Base-by-base conservation (phyloP, 2,797 vertebrate species). In the Ptychadena robeensis region DNA sequence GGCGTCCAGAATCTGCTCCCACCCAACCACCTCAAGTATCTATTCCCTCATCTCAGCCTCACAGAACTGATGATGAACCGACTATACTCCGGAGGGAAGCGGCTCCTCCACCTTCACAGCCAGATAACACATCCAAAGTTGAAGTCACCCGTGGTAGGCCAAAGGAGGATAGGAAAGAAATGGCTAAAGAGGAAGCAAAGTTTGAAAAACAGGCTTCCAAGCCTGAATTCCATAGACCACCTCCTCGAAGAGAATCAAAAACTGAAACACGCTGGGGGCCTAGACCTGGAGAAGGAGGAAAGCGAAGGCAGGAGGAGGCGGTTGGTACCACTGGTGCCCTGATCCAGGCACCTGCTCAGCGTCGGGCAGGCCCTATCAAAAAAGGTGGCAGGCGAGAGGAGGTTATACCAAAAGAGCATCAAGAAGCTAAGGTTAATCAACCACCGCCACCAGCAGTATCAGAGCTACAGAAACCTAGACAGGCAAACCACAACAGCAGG, bases 261-360 rank as follows among this genome's bases (percentile, higher is more conserved):
- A 97, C 95, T 0, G 97, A 97, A 87, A 98, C 97, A 0, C 96
- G 97, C 44, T 98, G 97, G 97, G 97, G 97, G 9, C 97, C 97
- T 2, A 92, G 96, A 3, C 96, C 97, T 2, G 95, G 95, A 83
- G 72, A 66, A 31, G 93, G 90, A 87, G 94, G 92, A 86, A 94
- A 86, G 87, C 66, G 91, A 82, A 87, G 94, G 82, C 27, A 91
- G 27, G 94, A 93, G 32, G 95, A 92, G 85, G 68, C 35, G 8
- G 0, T 48, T 37, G 12, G 14, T 61, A 8, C n/a, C 88, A 14
- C 92, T 89, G 22, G 94, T 94, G 94, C 63, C 87, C 90, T 25
- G 83, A 44, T 37, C 63, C 71, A 61, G n/a, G n/a, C 31, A 10
- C 25, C 71, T 31, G 10, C 65, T 25, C 91, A 87, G 74, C 88